Conservation (phyloP, 2,797 vertebrate genomes). For the Centropyge bicolor region DNA sequence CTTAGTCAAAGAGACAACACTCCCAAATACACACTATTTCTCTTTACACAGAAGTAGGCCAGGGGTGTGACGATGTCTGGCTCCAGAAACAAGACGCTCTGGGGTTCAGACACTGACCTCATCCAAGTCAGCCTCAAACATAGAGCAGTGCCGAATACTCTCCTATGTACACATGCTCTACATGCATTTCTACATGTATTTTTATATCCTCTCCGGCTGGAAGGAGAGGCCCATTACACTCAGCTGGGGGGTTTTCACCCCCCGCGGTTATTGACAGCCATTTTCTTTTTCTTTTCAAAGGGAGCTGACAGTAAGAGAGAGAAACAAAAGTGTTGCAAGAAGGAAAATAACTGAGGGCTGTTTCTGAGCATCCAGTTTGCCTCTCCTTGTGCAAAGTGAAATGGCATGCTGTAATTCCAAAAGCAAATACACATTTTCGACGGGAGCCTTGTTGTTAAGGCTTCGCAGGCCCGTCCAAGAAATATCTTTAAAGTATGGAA, state of each 20-base stretch:
- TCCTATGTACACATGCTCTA: constrained; percentile 30
- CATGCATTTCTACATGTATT: constrained; percentile 57
- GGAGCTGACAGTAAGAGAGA: constrained; percentile 8
- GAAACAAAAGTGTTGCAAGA: constrained; percentile 23
- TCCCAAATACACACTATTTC: not conserved
- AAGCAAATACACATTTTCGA: constrained; percentile 53
- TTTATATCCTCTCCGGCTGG: constrained; percentile 37
- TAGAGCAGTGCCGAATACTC: constrained; percentile 9
- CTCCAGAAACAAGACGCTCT: constrained; percentile 24
- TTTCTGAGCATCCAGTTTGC: constrained; percentile 34
- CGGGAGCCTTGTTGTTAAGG: constrained; percentile 30
- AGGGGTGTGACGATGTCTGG: constrained; percentile 8
- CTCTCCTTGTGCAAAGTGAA: constrained; percentile 27
- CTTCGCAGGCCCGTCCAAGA: constrained; percentile 38
- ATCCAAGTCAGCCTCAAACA: constrained; percentile 20
- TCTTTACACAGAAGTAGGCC: constrained; percentile 19
- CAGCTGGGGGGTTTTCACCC: constrained; percentile 34
- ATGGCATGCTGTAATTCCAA: constrained; percentile 48
- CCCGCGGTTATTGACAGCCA: constrained; percentile 35
- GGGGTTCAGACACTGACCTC: constrained; percentile 33
- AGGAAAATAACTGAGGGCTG: constrained; percentile 39
- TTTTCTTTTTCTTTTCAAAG: constrained; percentile 28
- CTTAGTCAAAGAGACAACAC: too few relatives aligned
- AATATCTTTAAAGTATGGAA: constrained; percentile 42
- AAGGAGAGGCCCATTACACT: constrained; percentile 48